Percentiles rank a stretch among this genome's conserved stretches.
Conservation (phyloP, 2,888 invertebrate species). For the Sisyra terminalis region DNA sequence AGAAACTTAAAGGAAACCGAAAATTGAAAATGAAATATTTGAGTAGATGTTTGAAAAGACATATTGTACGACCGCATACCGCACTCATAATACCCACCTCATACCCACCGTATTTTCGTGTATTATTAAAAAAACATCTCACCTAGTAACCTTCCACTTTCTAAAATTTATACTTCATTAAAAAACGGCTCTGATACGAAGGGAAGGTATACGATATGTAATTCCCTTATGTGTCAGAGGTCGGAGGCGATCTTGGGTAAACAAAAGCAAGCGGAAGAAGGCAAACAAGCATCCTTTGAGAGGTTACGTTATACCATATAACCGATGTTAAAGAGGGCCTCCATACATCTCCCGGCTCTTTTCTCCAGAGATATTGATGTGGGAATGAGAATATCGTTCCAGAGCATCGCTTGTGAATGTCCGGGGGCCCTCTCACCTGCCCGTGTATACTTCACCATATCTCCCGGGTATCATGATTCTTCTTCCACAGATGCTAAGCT, state of each 20-base stretch:
- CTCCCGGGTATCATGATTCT: slow-evolving; percentile 7
- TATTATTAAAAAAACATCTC: too few relatives aligned
- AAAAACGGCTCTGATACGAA: slow-evolving; percentile 4
- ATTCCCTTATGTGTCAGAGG: neutral
- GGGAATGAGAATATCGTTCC: slow-evolving; percentile 17
- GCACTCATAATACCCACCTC: too few relatives aligned
- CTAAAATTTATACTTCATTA: slow-evolving; percentile 6
- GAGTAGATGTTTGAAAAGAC: too few relatives aligned
- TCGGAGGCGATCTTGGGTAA: too few relatives aligned
- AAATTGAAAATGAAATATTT: too few relatives aligned
- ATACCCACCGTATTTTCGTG: too few relatives aligned
- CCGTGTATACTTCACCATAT: neutral
- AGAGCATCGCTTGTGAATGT: slow-evolving; percentile 4
- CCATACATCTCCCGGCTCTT: slow-evolving; percentile 24
- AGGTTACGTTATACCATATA: slow-evolving; percentile 11
- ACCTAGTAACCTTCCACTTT: neutral
- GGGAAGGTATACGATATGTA: slow-evolving; percentile 5
- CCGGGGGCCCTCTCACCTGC: slow-evolving; percentile 2
- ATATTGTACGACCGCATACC: too few relatives aligned
- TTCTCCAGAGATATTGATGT: slow-evolving; percentile 23
- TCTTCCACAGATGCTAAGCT: slow-evolving; percentile 1
- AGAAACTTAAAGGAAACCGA: too few relatives aligned
- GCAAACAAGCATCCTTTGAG: too few relatives aligned
- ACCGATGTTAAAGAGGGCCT: slow-evolving; percentile 26
- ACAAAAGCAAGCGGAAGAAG: too few relatives aligned